These are phyloP conservation scores for Drosophila hydei DNA, from an alignment of 1,140 invertebrate genomes.

Conservation along the genomic window DNA sequence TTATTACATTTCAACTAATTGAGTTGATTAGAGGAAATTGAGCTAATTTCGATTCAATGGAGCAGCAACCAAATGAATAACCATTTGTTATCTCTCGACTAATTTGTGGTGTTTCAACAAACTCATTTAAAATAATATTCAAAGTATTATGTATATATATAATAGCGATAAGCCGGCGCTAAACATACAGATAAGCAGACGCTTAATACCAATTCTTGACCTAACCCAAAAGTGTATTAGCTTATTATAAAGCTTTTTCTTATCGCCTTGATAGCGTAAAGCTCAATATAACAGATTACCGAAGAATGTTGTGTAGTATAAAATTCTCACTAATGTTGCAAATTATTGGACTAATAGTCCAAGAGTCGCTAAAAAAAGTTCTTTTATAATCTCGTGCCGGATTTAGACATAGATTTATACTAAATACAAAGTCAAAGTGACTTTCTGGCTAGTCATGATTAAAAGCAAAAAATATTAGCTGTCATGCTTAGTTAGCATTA, in stretches of 20 bases:
- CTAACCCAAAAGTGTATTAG: constrained; percentile 5
- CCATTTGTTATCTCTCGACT: constrained; percentile 15
- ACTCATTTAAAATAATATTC: constrained; percentile 6
- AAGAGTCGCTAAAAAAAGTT: not conserved
- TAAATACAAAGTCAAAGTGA: not conserved
- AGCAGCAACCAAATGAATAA: constrained; percentile 57
- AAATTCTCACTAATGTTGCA: too few species aligned
- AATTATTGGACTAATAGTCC: constrained; percentile 2
- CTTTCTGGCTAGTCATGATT: constrained; percentile 17
- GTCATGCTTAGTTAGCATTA: not conserved
- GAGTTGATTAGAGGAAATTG: constrained; percentile 76
- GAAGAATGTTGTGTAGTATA: too few species aligned
- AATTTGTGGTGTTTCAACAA: not conserved
- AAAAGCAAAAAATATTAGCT: not conserved
- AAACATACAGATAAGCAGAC: not conserved
- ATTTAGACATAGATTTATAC: not conserved
- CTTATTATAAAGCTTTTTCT: not conserved
- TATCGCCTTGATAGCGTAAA: not conserved
- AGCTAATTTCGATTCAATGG: constrained; percentile 36
- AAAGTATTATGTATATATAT: not conserved
- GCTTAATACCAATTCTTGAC: not conserved
- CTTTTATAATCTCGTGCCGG: not conserved
- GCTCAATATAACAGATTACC: not conserved
- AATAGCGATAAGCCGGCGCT: too few species aligned
- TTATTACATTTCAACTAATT: constrained; percentile 76